Evolutionary conservation across 2,888 invertebrate genomes (phyloP), one percentile per base, ranked within the genome.

Genomic region (Brachycybe producta): DNA sequence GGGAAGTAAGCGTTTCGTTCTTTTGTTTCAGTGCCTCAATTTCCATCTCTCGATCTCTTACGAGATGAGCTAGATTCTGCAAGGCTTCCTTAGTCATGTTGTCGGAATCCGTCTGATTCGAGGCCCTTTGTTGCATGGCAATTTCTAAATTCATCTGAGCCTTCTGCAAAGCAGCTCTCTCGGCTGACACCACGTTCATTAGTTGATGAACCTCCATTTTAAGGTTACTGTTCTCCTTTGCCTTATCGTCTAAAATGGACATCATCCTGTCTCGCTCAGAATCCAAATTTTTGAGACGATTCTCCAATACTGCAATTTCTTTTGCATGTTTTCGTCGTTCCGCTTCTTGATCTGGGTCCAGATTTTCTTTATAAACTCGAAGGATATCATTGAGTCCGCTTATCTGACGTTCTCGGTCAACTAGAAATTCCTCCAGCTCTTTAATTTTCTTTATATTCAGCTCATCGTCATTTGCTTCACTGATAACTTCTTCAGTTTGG

Each of bases 31-130:
- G 55, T 8, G 67, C 64, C 51, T 68, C 68, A 13, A 70, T 64
- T 56, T 71, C 70, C 38, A 67, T 52, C 53, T 70, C 69, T 51
- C 67, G 66, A 53, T 69, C 69, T 3, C 64, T 58, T 21, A 70
- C 64, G 2, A 70, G 60, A 49, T 64, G 59, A 2, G 68, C 65
- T 35, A 70, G 57, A 47, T 65, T 67, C 52, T 65, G 62, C 19
- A 70, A 54, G 8, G 68, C 65, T 55, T 68, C 67, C 52, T 64
- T 63, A 28, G 62, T 64, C 66, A 68, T 66, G 36, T 67, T 66
- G 38, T 30, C 52, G 24, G 13, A 48, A 35, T 46, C 49, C 19
- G 42, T 27, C 24, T 47, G 45, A 11, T 17, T 11, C 11, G 23
- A 28, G 39, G 38, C 32, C 19, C 35, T 44, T 19, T 43, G 24